Percentiles rank a stretch among this genome's conserved stretches.
Evolutionary conservation across 1,140 invertebrate genomes (phyloP).

Genomic region (Reticulitermes speratus): DNA sequence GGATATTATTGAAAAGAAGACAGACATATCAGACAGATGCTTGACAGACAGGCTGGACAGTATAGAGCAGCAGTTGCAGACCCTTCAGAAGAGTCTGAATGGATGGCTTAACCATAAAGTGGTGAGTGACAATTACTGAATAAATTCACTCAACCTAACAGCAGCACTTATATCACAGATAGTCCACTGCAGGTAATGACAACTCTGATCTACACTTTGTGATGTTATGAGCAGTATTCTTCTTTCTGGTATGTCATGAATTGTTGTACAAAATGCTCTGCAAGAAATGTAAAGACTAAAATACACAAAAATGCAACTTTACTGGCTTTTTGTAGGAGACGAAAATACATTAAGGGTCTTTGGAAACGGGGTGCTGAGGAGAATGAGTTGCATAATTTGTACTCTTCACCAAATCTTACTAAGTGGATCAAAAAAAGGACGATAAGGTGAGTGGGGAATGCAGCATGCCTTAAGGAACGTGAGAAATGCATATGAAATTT

Average conservation of each 20-base stretch:
- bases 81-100: not conserved
- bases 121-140: not conserved
- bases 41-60: not conserved
- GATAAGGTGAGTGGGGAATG: not conserved
- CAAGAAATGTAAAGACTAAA: not conserved
- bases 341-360: not conserved
- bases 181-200: too few relatives aligned
- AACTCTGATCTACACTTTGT: too few relatives aligned
- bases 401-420: not conserved
- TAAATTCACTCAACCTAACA: too few relatives aligned
- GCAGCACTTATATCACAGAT: too few relatives aligned
- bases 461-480: not conserved
- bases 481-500: not conserved
- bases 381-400: not conserved
- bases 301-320: not conserved
- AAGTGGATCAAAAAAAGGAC: not conserved
- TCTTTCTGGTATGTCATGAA: too few relatives aligned
- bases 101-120: not conserved
- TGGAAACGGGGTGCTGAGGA: not conserved
- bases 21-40: not conserved
- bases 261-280: not conserved
- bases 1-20: not conserved
- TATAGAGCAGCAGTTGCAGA: not conserved
- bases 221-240: too few relatives aligned
- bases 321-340: not conserved